Evolutionary conservation across 92 coral and sea anemone genomes (phyloP), one percentile per base, ranked within the genome.

Genomic region (Scolanthus callimorphus): DNA sequence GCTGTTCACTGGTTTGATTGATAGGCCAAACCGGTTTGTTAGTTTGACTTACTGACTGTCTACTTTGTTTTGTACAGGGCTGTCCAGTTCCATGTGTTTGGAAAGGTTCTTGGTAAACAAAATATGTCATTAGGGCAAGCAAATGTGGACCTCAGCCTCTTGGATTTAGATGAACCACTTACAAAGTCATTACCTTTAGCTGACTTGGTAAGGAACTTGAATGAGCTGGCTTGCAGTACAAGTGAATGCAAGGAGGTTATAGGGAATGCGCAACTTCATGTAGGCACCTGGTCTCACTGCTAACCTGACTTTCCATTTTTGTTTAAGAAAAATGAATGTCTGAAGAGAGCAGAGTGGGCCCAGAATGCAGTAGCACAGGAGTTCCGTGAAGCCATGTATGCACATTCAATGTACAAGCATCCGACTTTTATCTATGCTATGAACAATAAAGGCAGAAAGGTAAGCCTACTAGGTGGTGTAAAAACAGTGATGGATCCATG

Each of bases 301-400:
- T n/a, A n/a, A n/a, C n/a, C n/a, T n/a, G n/a, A n/a, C n/a, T n/a
- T n/a, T n/a, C n/a, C n/a, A n/a, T n/a, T n/a, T n/a, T n/a, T n/a
- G n/a, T n/a, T n/a, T n/a, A n/a, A 91, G 97, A 91, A 85, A 79
- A 91, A 91, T 52, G 83, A 72, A 12, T 84, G 90, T 11, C 86
- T 63, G 46, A 71, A 82, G 75, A 71, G 97, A 20, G 87, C 96
- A 0, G 84, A 79, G 27, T 85, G 95, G 90, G 96, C 96, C 3
- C 96, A 88, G 62, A 87, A 71, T 63, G 96, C 95, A 2, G 89
- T 91, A 15, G 95, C 97, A 1, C 97, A 91, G 70, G 97, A 91
- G 52, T 91, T 91, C 86, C 69, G 97, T 38, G 97, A 91, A 28
- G 97, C 97, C 4, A 91, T 91, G 97, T 91, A 87, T 44, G 91